Conservation (phyloP, 2,113 vertebrate species). For the Apistogramma diplotaenia region DNA sequence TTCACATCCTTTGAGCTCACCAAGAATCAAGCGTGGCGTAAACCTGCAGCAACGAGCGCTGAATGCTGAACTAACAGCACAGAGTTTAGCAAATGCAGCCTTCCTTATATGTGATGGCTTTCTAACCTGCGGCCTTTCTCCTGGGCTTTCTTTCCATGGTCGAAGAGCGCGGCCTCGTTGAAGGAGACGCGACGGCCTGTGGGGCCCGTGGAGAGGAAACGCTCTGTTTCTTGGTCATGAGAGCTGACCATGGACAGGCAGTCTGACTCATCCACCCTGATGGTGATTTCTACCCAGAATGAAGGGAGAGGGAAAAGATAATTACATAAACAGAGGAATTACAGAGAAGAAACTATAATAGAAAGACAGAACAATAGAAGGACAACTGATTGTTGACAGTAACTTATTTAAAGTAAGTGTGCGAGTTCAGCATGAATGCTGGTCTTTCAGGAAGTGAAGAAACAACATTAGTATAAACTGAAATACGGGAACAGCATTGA, state of each 20-base stretch:
- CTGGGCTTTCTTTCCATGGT: slow-evolving; percentile 88
- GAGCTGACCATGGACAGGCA: slow-evolving; percentile 83
- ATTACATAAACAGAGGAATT: background rate
- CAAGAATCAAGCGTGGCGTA: background rate
- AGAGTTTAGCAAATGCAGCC: background rate
- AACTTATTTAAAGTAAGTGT: background rate
- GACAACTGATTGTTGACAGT: background rate
- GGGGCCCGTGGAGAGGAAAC: slow-evolving; percentile 89
- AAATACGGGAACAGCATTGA: background rate
- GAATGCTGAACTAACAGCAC: background rate
- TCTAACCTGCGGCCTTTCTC: slow-evolving; percentile 93
- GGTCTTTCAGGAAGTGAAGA: background rate
- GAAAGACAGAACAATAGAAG: background rate
- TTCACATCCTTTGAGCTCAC: slow-evolving; percentile 8
- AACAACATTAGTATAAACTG: background rate
- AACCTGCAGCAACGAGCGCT: background rate
- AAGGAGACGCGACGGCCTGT: slow-evolving; percentile 92
- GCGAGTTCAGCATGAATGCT: background rate
- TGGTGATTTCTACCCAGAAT: slow-evolving; percentile 82
- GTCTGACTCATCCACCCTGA: slow-evolving; percentile 88
- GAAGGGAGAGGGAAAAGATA: background rate
- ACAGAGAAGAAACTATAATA: background rate
- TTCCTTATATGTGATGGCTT: background rate
- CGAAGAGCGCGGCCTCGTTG: slow-evolving; percentile 94
- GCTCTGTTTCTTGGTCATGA: slow-evolving; percentile 86